phyloP scores from a whole-genome alignment of 2,888 invertebrate genomes.

The Epinotia ramella region DNA sequence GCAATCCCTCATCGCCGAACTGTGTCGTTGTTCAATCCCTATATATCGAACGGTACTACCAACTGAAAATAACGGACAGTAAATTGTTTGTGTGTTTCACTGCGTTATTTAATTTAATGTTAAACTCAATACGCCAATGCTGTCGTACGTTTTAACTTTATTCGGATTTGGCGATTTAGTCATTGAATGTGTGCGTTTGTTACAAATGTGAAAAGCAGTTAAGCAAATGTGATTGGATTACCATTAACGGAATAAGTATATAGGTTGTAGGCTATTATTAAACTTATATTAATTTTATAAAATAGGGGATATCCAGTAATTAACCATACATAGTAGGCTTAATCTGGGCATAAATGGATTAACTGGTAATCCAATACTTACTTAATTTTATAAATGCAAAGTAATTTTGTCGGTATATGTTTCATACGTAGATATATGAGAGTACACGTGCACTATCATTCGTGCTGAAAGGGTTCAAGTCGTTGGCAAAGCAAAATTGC shows the following conservation, averaged over 20 bases:
- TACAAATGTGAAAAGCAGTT: conserved; percentile 16
- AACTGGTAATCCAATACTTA: neutral
- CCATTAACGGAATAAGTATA: neutral
- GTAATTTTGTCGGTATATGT: neutral
- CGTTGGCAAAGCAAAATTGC: neutral
- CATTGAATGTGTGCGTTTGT: conserved; percentile 14
- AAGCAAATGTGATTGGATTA: conserved; percentile 1
- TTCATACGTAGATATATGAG: neutral
- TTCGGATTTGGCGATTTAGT: neutral
- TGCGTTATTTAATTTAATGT: neutral
- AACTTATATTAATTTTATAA: conserved; percentile 27
- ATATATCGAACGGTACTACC: neutral
- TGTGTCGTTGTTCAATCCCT: neutral
- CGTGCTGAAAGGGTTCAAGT: neutral
- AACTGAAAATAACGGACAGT: neutral
- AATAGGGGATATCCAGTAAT: neutral
- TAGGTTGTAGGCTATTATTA: neutral
- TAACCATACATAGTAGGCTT: no score
- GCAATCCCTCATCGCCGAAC: neutral
- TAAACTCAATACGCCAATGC: neutral
- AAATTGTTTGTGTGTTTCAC: neutral
- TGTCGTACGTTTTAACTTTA: conserved; percentile 3
- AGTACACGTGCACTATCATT: neutral
- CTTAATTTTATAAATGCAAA: neutral
- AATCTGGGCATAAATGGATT: no score